phyloP scores from a whole-genome alignment of 2,888 invertebrate genomes.

The Caenorhabditis sp. region DNA sequence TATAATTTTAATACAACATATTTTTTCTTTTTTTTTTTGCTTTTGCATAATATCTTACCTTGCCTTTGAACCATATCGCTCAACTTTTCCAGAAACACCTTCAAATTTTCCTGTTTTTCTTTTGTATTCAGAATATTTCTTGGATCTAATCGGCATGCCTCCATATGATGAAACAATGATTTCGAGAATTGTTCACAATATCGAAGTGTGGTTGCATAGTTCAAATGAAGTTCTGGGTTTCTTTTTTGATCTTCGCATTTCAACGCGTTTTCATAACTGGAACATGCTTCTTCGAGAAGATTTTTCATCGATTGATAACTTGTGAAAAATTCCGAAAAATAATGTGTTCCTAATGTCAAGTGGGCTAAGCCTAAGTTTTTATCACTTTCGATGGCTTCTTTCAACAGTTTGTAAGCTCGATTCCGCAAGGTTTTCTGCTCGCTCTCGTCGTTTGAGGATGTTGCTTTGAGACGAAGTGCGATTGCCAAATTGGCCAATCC shows the following conservation, averaged over 20 bases:
- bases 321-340: slow-evolving; percentile 25
- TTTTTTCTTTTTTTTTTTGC: too few relatives aligned
- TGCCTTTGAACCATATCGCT: slow-evolving; percentile 14
- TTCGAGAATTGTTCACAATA: slow-evolving; percentile 28
- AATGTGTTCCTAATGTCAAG: slow-evolving; percentile 22
- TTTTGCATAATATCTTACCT: too few relatives aligned
- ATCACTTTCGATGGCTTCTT: slow-evolving; percentile 18
- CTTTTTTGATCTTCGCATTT: slow-evolving; percentile 17
- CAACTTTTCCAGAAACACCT: slow-evolving; percentile 17
- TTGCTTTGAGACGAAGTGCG: slow-evolving; percentile 14
- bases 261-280: slow-evolving; percentile 24
- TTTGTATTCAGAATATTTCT: slow-evolving; percentile 16
- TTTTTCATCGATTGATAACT: slow-evolving; percentile 13
- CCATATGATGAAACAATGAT: neutral
- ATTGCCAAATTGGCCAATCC: slow-evolving; percentile 17
- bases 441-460: neutral
- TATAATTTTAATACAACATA: too few relatives aligned
- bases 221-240: slow-evolving; percentile 24
- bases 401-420: slow-evolving; percentile 22
- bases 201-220: slow-evolving; percentile 25
- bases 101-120: slow-evolving; percentile 9
- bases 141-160: slow-evolving; percentile 18
- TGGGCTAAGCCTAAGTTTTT: slow-evolving; percentile 18
- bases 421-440: slow-evolving; percentile 8
- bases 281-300: slow-evolving; percentile 20